Evolutionary conservation across 1,140 invertebrate genomes (phyloP), one percentile per base, ranked within the genome.

Genomic region (Bemisia tabaci): DNA sequence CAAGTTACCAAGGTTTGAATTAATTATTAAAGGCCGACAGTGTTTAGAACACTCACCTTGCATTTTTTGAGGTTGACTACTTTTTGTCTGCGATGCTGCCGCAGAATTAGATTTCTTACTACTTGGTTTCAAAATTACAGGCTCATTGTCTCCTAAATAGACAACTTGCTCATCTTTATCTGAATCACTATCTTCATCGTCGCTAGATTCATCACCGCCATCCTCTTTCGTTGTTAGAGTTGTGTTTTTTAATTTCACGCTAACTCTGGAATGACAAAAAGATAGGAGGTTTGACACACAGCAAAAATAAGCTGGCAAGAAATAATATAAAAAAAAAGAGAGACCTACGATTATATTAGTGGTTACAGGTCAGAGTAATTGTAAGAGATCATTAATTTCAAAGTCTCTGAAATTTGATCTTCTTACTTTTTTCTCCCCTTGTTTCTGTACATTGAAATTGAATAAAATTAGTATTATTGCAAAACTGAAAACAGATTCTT

Each of bases 141-240:
- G 81, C 73, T 81, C 80, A 73, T 84, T 78, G 70, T 86, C 83
- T 5, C 82, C 84, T 68, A 83, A 74, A 66, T 77, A 82, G 70
- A 84, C 75, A 27, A 81, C 74, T 70, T 77, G 75, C 66, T 81
- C 77, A 59, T 78, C 59, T 21, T 68, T 62, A 22, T 26, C 33
- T 5, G 24, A 25, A n/a, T 63, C 62, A 26, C 26, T n/a, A 12
- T 26, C 62, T 9, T 63, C 62, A 26, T 63, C 62, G 17, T 63
- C 26, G 11, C 26, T 17, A 5, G 33, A 48, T 48, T 48, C 33
- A 48, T 48, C 33, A 17, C 17, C 60, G 22, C 60, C n/a, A 11
- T 22, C 60, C n/a, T 22, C 60, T n/a, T 61, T 61, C 5, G 5
- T 22, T 5, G 60, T 25, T 61, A 61, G n/a, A 48, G 5, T 48